Base-by-base conservation (phyloP, 1,140 invertebrate genomes). In the Anoplophora glabripennis region DNA sequence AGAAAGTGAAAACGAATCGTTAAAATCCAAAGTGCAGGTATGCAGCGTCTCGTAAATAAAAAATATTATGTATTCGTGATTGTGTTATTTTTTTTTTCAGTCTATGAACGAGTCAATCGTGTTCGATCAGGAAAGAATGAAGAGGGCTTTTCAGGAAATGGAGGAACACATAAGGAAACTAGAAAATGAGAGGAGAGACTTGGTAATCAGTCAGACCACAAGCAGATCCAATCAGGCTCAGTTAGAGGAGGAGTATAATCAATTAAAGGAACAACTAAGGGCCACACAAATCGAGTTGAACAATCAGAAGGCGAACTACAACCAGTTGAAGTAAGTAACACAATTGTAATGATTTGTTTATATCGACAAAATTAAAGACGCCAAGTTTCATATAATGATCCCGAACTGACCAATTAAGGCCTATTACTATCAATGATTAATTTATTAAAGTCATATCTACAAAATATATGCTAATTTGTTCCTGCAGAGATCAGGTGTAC, bases 21-120 rank as follows among this genome's bases (percentile, higher is more conserved):
- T 84, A 7, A 74, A 76, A 4, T 74, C 80, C 57, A 76, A 77
- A 69, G 68, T 83, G 9, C 78, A 82, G 76, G 80, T 81, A 77
- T 28, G 21, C 21, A 28, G 5, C 21, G 5, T 28, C 2, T 3
- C 5, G 5, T 28, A 28, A 28, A 28, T 49, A 4, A 33, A 49
- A n/a, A 49, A 49, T 36, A 4, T 10, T 3, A 2, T 53, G n/a
- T 18, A 42, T 11, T 33, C n/a, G 42, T 3, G 15, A 44, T 42
- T 42, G 4, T 18, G 36, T 44, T 12, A 28, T 53, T 42, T 44
- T 53, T 53, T 42, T 44, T 53, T 35, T 38, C 38, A 57, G 46
- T n/a, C 55, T 5, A 3, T 63, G 15, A 63, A 53, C 36, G 55
- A 58, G 47, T 53, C 46, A n/a, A 58, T 46, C 7, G 38, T 62